phyloP scores from a whole-genome alignment of 2,797 vertebrate genomes.

The Astyanax mexicanus region DNA sequence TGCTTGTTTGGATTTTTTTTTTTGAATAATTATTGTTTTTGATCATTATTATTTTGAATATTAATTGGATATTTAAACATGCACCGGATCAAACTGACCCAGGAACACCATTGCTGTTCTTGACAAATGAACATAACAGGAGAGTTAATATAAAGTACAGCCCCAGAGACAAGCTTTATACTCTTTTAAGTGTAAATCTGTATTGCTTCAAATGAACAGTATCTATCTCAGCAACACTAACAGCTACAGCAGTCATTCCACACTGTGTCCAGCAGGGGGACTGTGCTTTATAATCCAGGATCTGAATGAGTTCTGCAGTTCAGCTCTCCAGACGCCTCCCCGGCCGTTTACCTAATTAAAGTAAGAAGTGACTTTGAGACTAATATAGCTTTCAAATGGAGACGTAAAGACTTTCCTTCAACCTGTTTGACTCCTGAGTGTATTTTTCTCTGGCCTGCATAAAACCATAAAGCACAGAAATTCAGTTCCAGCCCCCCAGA shows the following conservation, averaged over 20 bases:
- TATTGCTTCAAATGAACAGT: no score
- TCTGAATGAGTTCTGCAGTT: slow-evolving; percentile 3
- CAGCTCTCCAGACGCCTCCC: slow-evolving; percentile 16
- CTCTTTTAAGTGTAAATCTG: no score
- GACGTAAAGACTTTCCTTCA: slow-evolving; percentile 3
- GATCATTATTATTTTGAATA: no score
- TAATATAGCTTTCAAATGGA: slow-evolving; percentile 1
- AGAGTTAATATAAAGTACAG: no score
- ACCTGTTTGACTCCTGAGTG: neutral
- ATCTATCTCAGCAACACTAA: no score
- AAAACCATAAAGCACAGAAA: neutral
- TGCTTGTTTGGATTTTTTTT: no score
- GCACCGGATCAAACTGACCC: no score
- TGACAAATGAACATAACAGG: no score
- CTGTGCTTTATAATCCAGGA: slow-evolving; percentile 16
- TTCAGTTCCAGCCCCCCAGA: neutral
- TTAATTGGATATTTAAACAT: no score
- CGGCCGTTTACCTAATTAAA: slow-evolving; percentile 12
- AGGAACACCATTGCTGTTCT: no score
- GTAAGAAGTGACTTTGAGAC: slow-evolving; percentile 19
- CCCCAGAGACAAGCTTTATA: no score
- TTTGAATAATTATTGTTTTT: no score
- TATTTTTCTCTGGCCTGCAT: neutral
- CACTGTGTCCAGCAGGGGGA: slow-evolving; percentile 47
- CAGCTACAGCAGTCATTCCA: neutral